Evolutionary conservation across 2,113 vertebrate genomes (phyloP).

Genomic region (Coreoperca whiteheadi): DNA sequence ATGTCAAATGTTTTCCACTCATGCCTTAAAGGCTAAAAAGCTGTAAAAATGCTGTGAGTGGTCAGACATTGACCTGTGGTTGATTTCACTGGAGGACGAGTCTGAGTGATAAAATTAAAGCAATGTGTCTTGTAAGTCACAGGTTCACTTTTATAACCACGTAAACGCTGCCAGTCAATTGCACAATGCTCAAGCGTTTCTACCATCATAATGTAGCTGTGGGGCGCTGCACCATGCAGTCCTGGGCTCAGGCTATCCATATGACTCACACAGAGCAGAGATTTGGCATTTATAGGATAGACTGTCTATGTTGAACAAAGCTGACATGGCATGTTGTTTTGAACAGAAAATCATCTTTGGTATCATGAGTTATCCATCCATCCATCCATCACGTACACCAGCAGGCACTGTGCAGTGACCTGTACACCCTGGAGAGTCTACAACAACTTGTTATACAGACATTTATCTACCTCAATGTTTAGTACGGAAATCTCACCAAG

Average conservation of each 20-base stretch:
- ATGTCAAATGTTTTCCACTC: slow-evolving; percentile 59
- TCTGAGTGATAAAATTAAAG: slow-evolving; percentile 27
- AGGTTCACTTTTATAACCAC: slow-evolving; percentile 47
- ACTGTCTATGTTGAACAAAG: slow-evolving; percentile 31
- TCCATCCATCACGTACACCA: background rate
- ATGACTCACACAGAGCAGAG: slow-evolving; percentile 57
- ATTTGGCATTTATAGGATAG: slow-evolving; percentile 47
- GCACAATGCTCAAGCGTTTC: slow-evolving; percentile 57
- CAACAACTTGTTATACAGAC: background rate
- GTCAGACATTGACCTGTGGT: slow-evolving; percentile 44
- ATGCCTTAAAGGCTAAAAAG: slow-evolving; percentile 55
- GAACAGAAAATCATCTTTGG: background rate
- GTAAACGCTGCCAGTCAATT: slow-evolving; percentile 57
- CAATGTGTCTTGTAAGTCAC: slow-evolving; percentile 21
- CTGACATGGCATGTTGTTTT: slow-evolving; percentile 9
- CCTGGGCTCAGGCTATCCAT: slow-evolving; percentile 43
- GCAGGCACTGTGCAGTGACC: background rate
- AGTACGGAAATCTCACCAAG: background rate
- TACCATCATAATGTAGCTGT: slow-evolving; percentile 63
- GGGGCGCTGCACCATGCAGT: slow-evolving; percentile 57
- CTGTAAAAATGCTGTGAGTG: slow-evolving; percentile 48
- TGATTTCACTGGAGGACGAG: slow-evolving; percentile 23
- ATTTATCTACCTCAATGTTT: background rate
- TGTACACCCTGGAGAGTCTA: background rate
- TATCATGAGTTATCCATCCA: background rate